phyloP scores from a whole-genome alignment of 2,888 invertebrate genomes.

The Trachelus iudaicus region DNA sequence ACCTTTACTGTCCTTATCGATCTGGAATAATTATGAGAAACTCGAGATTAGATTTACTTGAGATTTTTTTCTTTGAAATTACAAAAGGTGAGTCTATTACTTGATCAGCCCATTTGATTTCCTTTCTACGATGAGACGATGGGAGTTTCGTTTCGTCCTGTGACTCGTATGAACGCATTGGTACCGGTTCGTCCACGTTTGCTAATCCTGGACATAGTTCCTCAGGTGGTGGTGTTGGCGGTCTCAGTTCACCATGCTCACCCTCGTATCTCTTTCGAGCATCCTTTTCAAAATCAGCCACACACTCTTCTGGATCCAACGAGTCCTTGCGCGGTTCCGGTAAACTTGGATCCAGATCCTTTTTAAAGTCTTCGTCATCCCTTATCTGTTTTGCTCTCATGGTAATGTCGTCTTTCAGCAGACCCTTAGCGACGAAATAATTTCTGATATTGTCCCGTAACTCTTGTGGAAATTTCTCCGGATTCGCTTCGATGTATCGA shows the following conservation, averaged over 20 bases:
- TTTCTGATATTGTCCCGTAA: slow-evolving; percentile 76
- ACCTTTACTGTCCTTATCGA: slow-evolving; percentile 28
- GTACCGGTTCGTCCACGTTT: slow-evolving; percentile 2
- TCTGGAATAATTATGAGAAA: slow-evolving; percentile 15
- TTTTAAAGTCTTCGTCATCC: slow-evolving; percentile 4
- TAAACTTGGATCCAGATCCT: slow-evolving; percentile 29
- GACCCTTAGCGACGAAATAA: slow-evolving; percentile 75
- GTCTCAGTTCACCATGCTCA: slow-evolving; percentile 18
- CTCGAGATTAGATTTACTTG: not conserved
- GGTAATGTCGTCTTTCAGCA: slow-evolving; percentile 71
- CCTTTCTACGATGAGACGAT: not conserved
- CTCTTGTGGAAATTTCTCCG: slow-evolving; percentile 77
- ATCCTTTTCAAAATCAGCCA: slow-evolving; percentile 19
- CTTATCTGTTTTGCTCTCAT: slow-evolving; percentile 30
- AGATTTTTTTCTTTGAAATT: not conserved
- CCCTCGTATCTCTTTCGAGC: slow-evolving; percentile 25
- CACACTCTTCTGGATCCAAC: slow-evolving; percentile 21
- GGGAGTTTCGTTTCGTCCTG: not conserved
- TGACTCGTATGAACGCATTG: not conserved
- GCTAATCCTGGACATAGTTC: slow-evolving; percentile 26
- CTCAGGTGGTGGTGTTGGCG: slow-evolving; percentile 28
- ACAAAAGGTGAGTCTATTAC: slow-evolving; percentile 15
- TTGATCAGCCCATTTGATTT: slow-evolving; percentile 40
- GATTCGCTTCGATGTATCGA: slow-evolving; percentile 79
- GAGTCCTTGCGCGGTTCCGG: slow-evolving; percentile 21